phyloP scores from a whole-genome alignment of 2,113 vertebrate genomes.

The Haemorhous mexicanus region DNA sequence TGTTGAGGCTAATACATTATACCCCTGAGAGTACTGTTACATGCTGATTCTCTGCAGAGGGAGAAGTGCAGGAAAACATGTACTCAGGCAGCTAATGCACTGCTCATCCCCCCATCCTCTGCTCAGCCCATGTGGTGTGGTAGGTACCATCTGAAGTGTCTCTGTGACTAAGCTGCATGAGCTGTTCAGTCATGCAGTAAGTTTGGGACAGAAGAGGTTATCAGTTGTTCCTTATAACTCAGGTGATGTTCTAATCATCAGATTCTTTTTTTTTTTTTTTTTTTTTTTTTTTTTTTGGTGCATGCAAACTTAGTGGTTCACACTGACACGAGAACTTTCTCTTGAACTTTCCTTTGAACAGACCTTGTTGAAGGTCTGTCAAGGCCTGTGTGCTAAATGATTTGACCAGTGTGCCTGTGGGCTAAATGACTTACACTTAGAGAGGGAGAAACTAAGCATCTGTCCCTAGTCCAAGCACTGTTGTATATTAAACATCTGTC shows the following conservation, averaged over 20 bases:
- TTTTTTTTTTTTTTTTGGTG: no score
- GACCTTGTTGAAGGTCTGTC: background rate
- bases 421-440: background rate
- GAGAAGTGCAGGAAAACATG: background rate
- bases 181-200: background rate
- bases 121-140: background rate
- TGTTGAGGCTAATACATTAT: background rate
- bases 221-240: background rate
- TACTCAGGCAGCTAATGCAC: background rate
- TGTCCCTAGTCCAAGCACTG: background rate
- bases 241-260: background rate
- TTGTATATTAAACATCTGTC: background rate
- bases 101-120: background rate
- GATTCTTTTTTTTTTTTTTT: background rate
- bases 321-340: background rate
- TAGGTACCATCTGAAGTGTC: background rate
- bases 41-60: background rate
- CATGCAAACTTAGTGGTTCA: background rate
- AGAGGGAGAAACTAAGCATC: background rate
- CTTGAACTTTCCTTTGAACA: no score
- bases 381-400: background rate
- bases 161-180: background rate
- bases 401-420: background rate
- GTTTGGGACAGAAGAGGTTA: background rate
- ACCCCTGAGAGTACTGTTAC: background rate